A percentile compares a stretch with the other conserved stretches of the same genome.
These are phyloP conservation scores for Volucella bombylans DNA, from an alignment of 2,888 invertebrate genomes.

Conservation along the genomic window DNA sequence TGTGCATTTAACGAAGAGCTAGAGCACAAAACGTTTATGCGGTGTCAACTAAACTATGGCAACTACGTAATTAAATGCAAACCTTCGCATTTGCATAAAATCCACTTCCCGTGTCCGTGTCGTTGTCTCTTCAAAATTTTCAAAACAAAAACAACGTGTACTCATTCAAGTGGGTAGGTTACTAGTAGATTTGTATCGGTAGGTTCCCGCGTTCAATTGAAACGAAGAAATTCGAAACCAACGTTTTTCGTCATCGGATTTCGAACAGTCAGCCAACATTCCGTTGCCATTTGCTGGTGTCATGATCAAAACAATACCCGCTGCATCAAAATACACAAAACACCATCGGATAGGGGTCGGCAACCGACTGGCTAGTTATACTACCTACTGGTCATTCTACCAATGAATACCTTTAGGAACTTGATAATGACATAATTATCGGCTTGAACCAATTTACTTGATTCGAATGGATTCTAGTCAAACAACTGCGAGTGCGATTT, in stretches of 20 bases:
- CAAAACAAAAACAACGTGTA: conserved; percentile 8
- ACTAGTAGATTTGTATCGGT: background rate
- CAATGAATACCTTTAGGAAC: background rate
- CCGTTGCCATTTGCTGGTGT: conserved; percentile 59
- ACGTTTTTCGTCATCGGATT: conserved; percentile 61
- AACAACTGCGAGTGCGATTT: too few relatives aligned
- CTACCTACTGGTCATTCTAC: background rate
- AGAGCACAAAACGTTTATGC: conserved; percentile 12
- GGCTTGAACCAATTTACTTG: too few relatives aligned
- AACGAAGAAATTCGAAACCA: conserved; percentile 63
- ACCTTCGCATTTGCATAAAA: conserved; percentile 56
- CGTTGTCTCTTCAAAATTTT: conserved; percentile 7
- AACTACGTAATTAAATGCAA: conserved; percentile 49
- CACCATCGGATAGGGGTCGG: conserved; percentile 47
- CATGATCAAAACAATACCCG: conserved; percentile 66
- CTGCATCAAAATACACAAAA: conserved; percentile 63
- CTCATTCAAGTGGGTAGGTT: background rate
- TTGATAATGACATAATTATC: conserved; percentile 33
- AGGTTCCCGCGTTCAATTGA: conserved; percentile 52
- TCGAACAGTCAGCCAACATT: conserved; percentile 68
- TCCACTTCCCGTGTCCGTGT: conserved; percentile 57
- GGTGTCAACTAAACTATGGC: conserved; percentile 32
- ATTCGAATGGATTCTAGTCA: too few relatives aligned
- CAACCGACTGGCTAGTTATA: conserved; percentile 39
- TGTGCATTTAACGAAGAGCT: conserved; percentile 12